Conservation (phyloP, 2,797 vertebrate genomes). For the Notolepis coatsorum region DNA sequence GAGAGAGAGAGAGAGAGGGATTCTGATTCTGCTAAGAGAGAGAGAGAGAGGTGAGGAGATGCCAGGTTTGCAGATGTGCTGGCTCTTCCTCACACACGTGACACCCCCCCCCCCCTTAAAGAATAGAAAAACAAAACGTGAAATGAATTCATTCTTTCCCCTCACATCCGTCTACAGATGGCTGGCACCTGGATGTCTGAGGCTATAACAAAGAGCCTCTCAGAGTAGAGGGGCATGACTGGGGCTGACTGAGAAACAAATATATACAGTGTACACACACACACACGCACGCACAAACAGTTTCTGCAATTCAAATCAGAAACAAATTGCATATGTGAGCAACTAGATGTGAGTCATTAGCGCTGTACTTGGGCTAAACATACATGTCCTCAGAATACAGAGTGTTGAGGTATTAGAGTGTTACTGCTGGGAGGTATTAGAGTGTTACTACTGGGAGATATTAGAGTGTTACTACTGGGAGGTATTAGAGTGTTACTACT, state of each 20-base stretch:
- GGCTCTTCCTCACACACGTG: constrained; percentile 44
- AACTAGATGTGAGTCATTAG: no score
- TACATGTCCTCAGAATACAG: no score
- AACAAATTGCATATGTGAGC: no score
- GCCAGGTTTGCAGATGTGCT: constrained; percentile 69
- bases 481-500: no score
- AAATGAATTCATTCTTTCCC: constrained; percentile 53
- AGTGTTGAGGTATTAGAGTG: no score
- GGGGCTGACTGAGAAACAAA: constrained; percentile 50
- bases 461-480: no score
- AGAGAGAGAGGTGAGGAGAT: constrained; percentile 11
- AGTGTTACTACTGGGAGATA: no score
- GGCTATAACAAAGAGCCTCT: constrained; percentile 58
- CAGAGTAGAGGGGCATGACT: constrained; percentile 49
- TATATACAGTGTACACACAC: no score
- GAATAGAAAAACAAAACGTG: constrained; percentile 36
- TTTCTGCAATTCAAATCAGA: no score
- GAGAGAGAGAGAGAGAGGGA: constrained; percentile 15
- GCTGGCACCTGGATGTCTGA: constrained; percentile 61
- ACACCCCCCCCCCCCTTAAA: constrained; percentile 36
- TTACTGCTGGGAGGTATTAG: no score
- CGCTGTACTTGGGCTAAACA: no score
- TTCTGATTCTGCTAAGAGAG: constrained; percentile 19
- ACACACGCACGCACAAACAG: not conserved
- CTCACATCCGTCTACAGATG: constrained; percentile 38